Evolutionary conservation across 2,113 vertebrate genomes (phyloP), one percentile per base, ranked within the genome.

Genomic region (Elephantulus edwardii): DNA sequence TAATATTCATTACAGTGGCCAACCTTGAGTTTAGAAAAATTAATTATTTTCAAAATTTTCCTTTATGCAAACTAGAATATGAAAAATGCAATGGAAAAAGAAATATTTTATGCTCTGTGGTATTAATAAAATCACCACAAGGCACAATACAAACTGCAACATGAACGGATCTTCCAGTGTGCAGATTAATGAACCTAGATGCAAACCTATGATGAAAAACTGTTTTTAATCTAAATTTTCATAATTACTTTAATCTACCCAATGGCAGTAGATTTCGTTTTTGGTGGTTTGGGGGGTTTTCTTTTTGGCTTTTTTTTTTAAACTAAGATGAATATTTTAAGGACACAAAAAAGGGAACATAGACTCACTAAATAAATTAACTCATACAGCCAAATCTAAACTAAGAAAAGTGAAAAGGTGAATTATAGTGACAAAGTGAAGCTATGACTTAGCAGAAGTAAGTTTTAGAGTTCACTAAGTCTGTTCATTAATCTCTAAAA

Each of bases 31-130:
- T 89, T 66, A 86, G 28, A 38, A 86, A 91, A 77, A 58, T 42
- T 58, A 89, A 88, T 77, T 9, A 70, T 44, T 89, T n/a, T 66
- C 70, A 82, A n/a, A n/a, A 44, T 93, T 74, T 35, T 89, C 68
- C 48, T 28, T 77, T 50, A 83, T 40, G 12, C 35, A 83, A 46
- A 35, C 1, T 70, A 8, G 35, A 83, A 58, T 60, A 93, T 40
- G 33, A 74, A 79, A 91, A 95, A 80, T 54, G 10, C 9, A 75
- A 78, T 20, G 19, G 30, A 44, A 94, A 86, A 86, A 22, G n/a
- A 60, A n/a, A 74, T 74, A 64, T 30, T 83, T 91, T 77, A 40
- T 72, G 38, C 52, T 81, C 56, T 60, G 74, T 46, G 20, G 30
- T 44, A 80, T 84, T 90, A 90, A 79, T 48, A 88, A 75, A 77